Evolutionary conservation across 2,888 invertebrate genomes (phyloP).

Genomic region (Escarpia spicata): DNA sequence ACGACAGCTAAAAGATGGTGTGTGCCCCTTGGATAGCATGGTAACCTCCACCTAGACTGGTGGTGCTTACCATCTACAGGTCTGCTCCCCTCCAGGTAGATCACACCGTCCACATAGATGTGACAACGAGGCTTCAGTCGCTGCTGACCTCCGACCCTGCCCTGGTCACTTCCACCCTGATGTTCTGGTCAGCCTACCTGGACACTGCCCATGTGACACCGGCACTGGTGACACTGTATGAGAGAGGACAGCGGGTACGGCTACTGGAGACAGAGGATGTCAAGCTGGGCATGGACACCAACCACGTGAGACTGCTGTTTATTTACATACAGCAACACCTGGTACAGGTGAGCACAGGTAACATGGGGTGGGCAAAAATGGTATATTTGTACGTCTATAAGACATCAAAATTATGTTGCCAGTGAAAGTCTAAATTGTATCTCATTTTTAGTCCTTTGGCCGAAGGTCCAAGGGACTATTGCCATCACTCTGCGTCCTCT

Average conservation of each 20-base stretch:
- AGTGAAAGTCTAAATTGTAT: no score
- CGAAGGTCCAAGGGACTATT: no score
- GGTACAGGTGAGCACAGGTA: background rate
- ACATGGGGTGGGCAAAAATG: background rate
- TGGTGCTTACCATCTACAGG: background rate
- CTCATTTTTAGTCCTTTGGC: no score
- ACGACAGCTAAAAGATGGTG: no score
- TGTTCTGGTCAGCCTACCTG: conserved; percentile 16
- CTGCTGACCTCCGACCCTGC: background rate
- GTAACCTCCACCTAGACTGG: no score
- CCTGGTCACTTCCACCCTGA: background rate
- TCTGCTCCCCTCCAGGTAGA: background rate
- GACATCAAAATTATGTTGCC: no score
- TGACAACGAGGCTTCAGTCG: background rate
- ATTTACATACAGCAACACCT: background rate
- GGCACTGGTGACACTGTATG: background rate
- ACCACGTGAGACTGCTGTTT: background rate
- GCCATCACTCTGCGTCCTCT: no score
- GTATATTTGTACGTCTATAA: no score
- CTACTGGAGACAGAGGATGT: background rate
- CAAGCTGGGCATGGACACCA: background rate
- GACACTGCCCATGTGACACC: background rate
- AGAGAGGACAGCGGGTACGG: background rate
- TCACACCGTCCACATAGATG: background rate
- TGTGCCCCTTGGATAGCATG: no score